These are phyloP conservation scores for Dermochelys coriacea DNA, from an alignment of 2,797 vertebrate species.

Conservation along the genomic window DNA sequence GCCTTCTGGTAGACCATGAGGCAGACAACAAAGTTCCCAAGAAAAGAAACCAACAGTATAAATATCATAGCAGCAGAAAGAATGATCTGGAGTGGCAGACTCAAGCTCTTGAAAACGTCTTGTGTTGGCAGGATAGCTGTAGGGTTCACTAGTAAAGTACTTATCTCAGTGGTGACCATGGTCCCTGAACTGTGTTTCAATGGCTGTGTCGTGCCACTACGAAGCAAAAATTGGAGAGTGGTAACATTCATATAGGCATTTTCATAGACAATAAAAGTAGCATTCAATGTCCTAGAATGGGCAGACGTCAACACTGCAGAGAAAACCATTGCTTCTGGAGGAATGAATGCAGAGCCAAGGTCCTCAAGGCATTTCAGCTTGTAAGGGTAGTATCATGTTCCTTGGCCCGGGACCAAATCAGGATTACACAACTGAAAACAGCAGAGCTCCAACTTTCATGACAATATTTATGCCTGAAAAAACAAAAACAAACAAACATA, in stretches of 20 bases:
- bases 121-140: conserved; percentile 75
- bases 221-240: conserved; percentile 75
- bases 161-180: conserved; percentile 75
- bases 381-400: conserved; percentile 63
- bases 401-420: conserved; percentile 44
- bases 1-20: conserved; percentile 99
- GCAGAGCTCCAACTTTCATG: conserved; percentile 70
- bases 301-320: conserved; percentile 81
- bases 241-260: conserved; percentile 85
- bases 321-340: conserved; percentile 86
- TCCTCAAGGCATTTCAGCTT: conserved; percentile 76
- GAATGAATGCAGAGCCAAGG: conserved; percentile 33
- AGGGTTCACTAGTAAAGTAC: conserved; percentile 71
- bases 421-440: conserved; percentile 52
- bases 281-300: conserved; percentile 82
- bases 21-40: conserved; percentile 97
- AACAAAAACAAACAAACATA: conserved; percentile 52
- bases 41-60: conserved; percentile 91
- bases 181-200: conserved; percentile 76
- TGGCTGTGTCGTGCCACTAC: conserved; percentile 70
- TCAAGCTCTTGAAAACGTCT: conserved; percentile 81
- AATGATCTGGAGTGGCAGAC: conserved; percentile 92
- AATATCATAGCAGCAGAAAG: conserved; percentile 90
- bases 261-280: conserved; percentile 83
- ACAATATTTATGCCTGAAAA: conserved; percentile 74